Percentiles rank a stretch among this genome's conserved stretches.
Conservation (phyloP, 1,140 invertebrate genomes). For the Tenebrio molitor region DNA sequence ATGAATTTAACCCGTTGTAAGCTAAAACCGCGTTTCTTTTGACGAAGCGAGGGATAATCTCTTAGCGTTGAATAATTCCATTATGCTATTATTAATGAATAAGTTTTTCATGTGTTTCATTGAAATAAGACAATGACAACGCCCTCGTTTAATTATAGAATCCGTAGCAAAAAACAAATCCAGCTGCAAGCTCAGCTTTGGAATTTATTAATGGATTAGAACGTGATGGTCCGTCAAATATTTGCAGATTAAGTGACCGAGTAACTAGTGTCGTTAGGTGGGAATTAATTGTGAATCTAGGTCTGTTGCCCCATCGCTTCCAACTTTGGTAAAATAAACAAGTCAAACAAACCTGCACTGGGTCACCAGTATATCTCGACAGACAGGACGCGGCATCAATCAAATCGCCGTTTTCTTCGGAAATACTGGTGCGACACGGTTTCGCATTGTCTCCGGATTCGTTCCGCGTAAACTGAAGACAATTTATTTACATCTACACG, state of each 20-base stretch:
- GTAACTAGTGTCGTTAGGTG: not conserved
- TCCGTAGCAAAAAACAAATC: not conserved
- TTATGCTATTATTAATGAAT: slow-evolving; percentile 8
- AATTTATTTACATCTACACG: slow-evolving; percentile 19
- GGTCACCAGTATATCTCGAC: not conserved
- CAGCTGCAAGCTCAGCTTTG: not conserved
- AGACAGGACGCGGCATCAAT: no score
- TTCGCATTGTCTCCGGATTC: not conserved
- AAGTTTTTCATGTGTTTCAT: not conserved
- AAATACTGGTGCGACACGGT: no score
- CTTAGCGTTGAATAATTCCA: not conserved
- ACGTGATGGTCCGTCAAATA: not conserved
- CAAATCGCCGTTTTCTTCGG: no score
- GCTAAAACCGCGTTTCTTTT: not conserved
- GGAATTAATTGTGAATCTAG: not conserved
- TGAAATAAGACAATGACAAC: not conserved
- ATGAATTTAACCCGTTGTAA: slow-evolving; percentile 7
- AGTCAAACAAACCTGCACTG: not conserved
- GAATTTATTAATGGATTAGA: slow-evolving; percentile 10
- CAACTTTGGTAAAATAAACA: slow-evolving; percentile 24
- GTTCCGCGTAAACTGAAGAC: not conserved
- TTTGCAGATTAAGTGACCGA: not conserved
- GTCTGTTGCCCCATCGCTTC: no score
- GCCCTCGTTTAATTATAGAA: not conserved
- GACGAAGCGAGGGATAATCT: not conserved